Conservation (phyloP, 2,888 invertebrate species). For the Sminthurinus aureus region DNA sequence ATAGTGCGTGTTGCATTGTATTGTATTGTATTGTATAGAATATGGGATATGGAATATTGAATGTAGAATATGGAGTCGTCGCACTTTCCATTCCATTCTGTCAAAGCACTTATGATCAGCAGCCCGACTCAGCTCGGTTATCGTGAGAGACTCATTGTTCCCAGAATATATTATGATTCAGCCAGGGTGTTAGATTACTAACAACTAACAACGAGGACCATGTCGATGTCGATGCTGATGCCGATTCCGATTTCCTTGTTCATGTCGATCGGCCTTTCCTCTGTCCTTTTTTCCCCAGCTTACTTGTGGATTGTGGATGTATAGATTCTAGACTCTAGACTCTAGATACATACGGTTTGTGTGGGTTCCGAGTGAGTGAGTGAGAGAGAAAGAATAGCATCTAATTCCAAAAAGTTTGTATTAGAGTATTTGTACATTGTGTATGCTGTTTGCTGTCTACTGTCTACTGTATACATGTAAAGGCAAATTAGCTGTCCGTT, state of each 20-base stretch:
- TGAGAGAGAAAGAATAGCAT: background rate
- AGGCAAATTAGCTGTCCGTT: conserved; percentile 35
- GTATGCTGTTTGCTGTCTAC: background rate
- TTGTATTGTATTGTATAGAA: background rate
- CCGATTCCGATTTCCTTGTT: background rate
- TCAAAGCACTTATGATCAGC: conserved; percentile 29
- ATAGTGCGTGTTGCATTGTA: background rate
- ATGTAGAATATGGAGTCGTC: no score
- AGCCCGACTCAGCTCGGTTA: conserved; percentile 10
- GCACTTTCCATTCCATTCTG: conserved; percentile 16
- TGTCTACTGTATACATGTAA: background rate
- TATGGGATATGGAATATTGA: conserved; percentile 2
- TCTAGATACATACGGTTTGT: background rate
- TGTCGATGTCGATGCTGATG: no score
- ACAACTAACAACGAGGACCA: background rate
- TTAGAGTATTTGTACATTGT: background rate
- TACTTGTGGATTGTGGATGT: background rate
- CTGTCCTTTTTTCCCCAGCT: background rate
- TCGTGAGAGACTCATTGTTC: conserved; percentile 30
- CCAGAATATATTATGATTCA: conserved; percentile 22
- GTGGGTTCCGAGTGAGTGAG: background rate
- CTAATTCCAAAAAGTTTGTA: conserved; percentile 22
- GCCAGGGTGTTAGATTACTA: conserved; percentile 43
- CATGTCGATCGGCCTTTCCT: conserved; percentile 10
- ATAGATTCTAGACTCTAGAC: background rate